Evolutionary conservation across 2,888 invertebrate species (phyloP).

Genomic region (Neria commutata): DNA sequence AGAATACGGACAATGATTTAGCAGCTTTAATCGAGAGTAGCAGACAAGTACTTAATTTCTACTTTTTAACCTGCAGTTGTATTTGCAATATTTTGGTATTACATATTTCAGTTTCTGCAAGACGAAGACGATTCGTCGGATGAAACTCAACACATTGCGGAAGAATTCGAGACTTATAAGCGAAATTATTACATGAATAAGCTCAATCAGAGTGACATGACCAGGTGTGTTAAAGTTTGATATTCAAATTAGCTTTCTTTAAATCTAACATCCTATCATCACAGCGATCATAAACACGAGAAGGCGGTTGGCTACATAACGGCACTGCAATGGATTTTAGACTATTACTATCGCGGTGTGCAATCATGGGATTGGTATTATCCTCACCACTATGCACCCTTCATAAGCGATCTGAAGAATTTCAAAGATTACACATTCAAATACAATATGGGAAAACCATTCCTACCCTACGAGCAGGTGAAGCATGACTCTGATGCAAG

Average conservation of each 20-base stretch:
- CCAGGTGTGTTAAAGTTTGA: conserved; percentile 68
- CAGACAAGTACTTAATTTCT: conserved; percentile 39
- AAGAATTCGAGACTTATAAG: conserved; percentile 85
- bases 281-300: conserved; percentile 75
- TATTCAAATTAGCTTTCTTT: background rate
- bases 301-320: conserved; percentile 90
- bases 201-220: conserved; percentile 79
- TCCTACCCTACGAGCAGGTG: conserved; percentile 90
- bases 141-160: conserved; percentile 67
- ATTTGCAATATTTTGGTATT: background rate
- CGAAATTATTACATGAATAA: conserved; percentile 91
- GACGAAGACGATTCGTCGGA: conserved; percentile 42
- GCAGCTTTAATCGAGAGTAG: conserved; percentile 52
- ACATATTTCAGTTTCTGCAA: conserved; percentile 37
- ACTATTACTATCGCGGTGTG: conserved; percentile 96
- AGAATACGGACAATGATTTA: conserved; percentile 44
- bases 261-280: conserved; percentile 46
- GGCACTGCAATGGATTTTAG: conserved; percentile 95
- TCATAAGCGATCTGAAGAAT: conserved; percentile 88
- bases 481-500: conserved; percentile 2
- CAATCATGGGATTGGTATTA: conserved; percentile 99
- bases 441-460: conserved; percentile 85
- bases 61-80: background rate
- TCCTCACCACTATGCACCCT: conserved; percentile 96
- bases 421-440: conserved; percentile 79